Base-by-base conservation (phyloP, 2,113 vertebrate species). In the Cynocephalus volans region DNA sequence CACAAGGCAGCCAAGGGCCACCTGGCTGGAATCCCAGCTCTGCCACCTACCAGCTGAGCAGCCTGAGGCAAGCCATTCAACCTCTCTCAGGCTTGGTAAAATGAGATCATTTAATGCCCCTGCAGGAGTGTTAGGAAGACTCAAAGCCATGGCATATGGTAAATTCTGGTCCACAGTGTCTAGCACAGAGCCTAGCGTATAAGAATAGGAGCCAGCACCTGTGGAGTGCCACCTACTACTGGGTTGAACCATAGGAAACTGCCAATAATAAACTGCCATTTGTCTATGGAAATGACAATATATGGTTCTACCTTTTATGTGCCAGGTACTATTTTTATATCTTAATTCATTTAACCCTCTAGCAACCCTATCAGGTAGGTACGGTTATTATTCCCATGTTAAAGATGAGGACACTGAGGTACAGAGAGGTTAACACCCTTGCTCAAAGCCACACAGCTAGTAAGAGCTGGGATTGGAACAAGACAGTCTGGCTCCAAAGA, bases 321-420 rank as follows among this genome's bases (percentile, higher is more conserved):
- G 56, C n/a, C 52, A 60, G 75, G 5, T 24, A 41, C 23, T 18
- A 21, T 14, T n/a, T 83, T 67, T 17, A 26, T 17, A 26, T n/a
- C 4, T 70, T 36, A 13, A 76, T 33, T 60, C 36, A n/a, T 5
- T 56, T 31, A 58, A 77, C 45, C 18, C 19, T 56, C 3, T 67
- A 15, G 45, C 28, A 54, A 77, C 19, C n/a, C 76, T 45, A 10
- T 0, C 21, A 84, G 64, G 58, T 31, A 80, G 65, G 28, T 31
- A 6, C 58, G n/a, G 7, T 67, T 54, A 10, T 80, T 36, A 58
- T 24, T 87, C 36, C n/a, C 36, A 65, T 76, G 87, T 92, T 90
- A 85, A 87, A 91, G 85, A 69, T 18, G 19, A 75, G 82, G 48
- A 80, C 62, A 93, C 54, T 65, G 67, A 88, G 67, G 41, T 84